Conservation (phyloP, 2,888 invertebrate species). For the Serrognathus titanus region DNA sequence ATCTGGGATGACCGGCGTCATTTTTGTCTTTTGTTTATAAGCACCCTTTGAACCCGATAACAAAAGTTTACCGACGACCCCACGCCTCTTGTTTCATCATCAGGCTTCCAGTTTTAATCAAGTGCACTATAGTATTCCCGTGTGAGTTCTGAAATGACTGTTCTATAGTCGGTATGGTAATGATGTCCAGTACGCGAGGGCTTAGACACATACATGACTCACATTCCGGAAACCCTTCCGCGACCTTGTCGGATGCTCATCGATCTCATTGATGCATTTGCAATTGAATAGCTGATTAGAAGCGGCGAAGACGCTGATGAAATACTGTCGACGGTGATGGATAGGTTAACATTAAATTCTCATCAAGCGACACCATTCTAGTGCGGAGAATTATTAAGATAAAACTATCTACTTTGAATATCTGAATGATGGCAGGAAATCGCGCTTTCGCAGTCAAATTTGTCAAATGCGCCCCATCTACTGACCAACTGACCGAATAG, state of each 20-base stretch:
- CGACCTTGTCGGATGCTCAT: slow-evolving; percentile 40
- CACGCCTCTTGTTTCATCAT: slow-evolving; percentile 27
- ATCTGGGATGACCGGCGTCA: slow-evolving; percentile 44
- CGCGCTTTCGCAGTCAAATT: slow-evolving; percentile 35
- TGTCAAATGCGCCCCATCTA: slow-evolving; percentile 46
- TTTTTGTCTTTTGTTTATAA: slow-evolving; percentile 46
- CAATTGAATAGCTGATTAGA: slow-evolving; percentile 49
- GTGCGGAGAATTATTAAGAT: slow-evolving; percentile 31
- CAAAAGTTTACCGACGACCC: slow-evolving; percentile 11
- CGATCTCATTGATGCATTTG: slow-evolving; percentile 47
- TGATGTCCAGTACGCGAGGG: slow-evolving; percentile 10
- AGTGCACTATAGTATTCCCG: slow-evolving; percentile 32
- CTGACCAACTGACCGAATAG: slow-evolving; percentile 46
- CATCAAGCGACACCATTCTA: slow-evolving; percentile 41
- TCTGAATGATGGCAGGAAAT: slow-evolving; percentile 40
- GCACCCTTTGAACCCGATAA: slow-evolving; percentile 41
- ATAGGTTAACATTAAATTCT: slow-evolving; percentile 45
- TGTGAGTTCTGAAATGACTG: slow-evolving; percentile 12
- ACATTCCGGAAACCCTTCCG: slow-evolving; percentile 37
- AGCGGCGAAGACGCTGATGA: slow-evolving; percentile 38
- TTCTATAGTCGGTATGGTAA: slow-evolving; percentile 18
- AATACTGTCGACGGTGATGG: slow-evolving; percentile 47
- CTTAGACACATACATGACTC: slow-evolving; percentile 11
- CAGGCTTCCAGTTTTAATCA: slow-evolving; percentile 41
- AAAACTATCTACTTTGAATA: slow-evolving; percentile 33